Base-by-base conservation (phyloP, 2,888 invertebrate genomes). In the Leptopilina syphax region DNA sequence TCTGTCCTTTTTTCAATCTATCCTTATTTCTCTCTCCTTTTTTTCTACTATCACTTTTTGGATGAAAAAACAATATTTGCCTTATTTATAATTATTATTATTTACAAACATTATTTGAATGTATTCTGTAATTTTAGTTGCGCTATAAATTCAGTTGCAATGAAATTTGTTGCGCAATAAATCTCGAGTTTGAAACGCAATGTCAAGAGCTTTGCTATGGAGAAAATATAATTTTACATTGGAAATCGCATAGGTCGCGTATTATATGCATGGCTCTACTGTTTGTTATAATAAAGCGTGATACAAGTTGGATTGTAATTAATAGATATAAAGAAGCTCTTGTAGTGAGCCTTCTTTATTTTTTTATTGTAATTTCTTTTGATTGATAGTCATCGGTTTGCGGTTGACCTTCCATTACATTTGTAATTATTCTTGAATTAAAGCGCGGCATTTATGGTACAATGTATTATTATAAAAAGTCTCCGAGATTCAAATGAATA, bases 141-240 rank as follows among this genome's bases (percentile, higher is more conserved):
- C 34, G 34, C 34, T 34, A 34, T 34, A 34, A 34, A 2, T 34
- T 34, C 34, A 34, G 34, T 34, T 34, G 34, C 34, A 34, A 34
- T 34, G 34, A 34, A 34, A 34, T 12, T 70, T 63, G 13, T 70
- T 70, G 70, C 54, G 70, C 54, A 70, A 70, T 24, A 24, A 54
- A 27, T 54, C 54, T n/a, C 54, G 27, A 54, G 70, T 54, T 13
- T 34, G 7, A 70, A 50, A 34, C 13, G 27, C 70, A 70, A 70
- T 70, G 70, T 70, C 70, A 70, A 54, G 54, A 70, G 54, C 70
- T 27, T 34, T 34, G 34, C 34, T 54, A 13, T 27, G 27, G 54
- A 70, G 70, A 70, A 54, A 70, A 13, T 70, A 10, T 12, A 9
- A 34, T 50, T 60, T 70, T 70, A 24, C 70, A 54, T 70, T 34